Evolutionary conservation across 2,888 invertebrate species (phyloP), one percentile per base, ranked within the genome.

Genomic region (Andrena hattorfiana): DNA sequence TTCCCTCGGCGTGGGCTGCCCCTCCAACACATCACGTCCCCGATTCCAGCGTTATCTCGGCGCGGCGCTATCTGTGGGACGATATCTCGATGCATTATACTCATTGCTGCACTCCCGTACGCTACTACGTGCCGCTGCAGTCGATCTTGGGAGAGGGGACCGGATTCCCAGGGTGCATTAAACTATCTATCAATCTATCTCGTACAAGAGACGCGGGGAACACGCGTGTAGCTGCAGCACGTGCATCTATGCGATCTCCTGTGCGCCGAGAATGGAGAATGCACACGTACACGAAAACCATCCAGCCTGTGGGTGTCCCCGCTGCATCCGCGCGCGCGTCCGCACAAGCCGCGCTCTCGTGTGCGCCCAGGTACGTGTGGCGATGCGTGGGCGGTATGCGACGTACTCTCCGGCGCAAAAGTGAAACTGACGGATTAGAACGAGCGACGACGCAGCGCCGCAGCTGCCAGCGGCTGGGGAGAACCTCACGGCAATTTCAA

Each of bases 161-260:
- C 79, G 80, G 75, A 84, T 85, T 87, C 87, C 87, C 84, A 84
- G 86, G 88, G 87, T 87, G 82, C 87, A 87, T 87, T 87, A 87
- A 87, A 86, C 88, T 87, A 87, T 87, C 87, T 87, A 88, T 88
- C 87, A 88, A 88, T 87, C 84, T 88, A 87, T 87, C 86, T 87
- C 74, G 77, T 72, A 78, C 88, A 81, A 66, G 74, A 75, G 78
- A 72, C 77, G 76, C 66, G 70, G 68, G 72, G 77, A 71, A 83
- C 81, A 69, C 77, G 80, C 79, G 73, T 64, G 83, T 75, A 68
- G 60, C 67, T 66, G 62, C 72, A 78, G 77, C 85, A 75, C 85
- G 84, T 79, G 83, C 83, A 84, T 70, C 79, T 62, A 66, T 71
- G 72, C 72, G 83, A 77, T 84, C 80, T 72, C 51, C 49, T 28